Base-by-base conservation (phyloP, 1,140 invertebrate species). In the Penaeus indicus region DNA sequence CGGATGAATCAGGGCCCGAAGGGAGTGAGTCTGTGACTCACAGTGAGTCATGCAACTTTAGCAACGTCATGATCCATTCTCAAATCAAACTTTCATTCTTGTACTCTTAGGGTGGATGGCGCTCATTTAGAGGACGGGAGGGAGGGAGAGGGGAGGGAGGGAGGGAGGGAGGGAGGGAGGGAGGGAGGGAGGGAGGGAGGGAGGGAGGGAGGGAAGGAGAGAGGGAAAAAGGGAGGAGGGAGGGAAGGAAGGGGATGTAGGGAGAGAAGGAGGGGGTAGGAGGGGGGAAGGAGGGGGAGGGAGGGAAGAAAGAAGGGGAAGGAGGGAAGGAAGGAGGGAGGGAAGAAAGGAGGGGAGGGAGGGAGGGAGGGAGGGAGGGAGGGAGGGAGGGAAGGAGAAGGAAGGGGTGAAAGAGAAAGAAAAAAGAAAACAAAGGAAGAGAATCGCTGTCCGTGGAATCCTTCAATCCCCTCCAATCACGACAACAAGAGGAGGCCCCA, bases 271-370 rank as follows among this genome's bases (percentile, higher is more conserved):
- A 42, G 32, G 13, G 75, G 7, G 42, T 5, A 42, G 5, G 27
- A 32, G 42, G 32, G 60, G 32, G 60, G 63, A 62, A 38, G 80
- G 63, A 54, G 32, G 80, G 61, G 5, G 27, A 32, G 42, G 32
- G 32, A 78, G 27, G 72, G 80, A 82, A 54, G 63, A 54, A 82
- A 22, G 25, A 54, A 63, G 60, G 32, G 60, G 63, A 62, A 38
- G 80, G 63, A 54, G 32, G 80, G 61, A 54, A 25, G 80, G 63
- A 62, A 25, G 80, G 27, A 69, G 82, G 25, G 75, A 32, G 64
- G 47, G 62, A 69, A 16, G 47, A 78, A 7, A n/a, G 42, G 8
- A 18, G 32, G 25, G 19, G 21, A 18, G 16, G 18, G 21, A 77
- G 21, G 75, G 21, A 38, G 21, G 27, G 75, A 42, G 8, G 16